Percentiles rank a stretch among this genome's conserved stretches.
Conservation (phyloP, 1,140 invertebrate genomes). For the Lepidurus apus region DNA sequence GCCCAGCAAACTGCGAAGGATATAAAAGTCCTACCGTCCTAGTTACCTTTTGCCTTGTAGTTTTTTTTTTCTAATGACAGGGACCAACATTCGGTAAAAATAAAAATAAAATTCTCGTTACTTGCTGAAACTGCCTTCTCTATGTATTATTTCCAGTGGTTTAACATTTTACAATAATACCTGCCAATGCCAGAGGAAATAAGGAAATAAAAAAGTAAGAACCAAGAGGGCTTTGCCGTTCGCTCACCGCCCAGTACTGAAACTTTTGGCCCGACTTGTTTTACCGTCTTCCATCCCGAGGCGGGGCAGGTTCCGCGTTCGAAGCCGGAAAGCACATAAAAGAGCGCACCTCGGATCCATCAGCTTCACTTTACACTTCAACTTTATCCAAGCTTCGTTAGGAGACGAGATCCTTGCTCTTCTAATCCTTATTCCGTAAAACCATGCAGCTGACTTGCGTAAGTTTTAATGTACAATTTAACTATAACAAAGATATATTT, state of each 20-base stretch:
- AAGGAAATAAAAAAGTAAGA: not conserved
- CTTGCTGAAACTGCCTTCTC: not conserved
- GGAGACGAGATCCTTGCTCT: not conserved
- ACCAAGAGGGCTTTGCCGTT: not conserved
- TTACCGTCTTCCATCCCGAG: constrained; percentile 7
- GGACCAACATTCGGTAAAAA: not conserved
- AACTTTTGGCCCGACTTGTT: not conserved
- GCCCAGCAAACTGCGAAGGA: not conserved
- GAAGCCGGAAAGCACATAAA: not conserved
- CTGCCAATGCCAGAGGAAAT: not conserved
- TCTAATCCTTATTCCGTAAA: not conserved
- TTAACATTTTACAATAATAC: not conserved
- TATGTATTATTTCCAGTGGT: not conserved
- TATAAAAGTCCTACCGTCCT: not conserved
- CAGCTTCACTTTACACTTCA: constrained; percentile 3
- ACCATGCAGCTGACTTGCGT: not conserved
- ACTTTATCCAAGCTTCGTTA: not conserved
- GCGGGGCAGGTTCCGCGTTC: not conserved
- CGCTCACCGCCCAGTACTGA: not conserved
- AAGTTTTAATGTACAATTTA: not conserved
- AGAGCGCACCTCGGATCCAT: not conserved
- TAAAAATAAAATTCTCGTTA: not conserved
- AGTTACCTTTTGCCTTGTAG: constrained; percentile 16
- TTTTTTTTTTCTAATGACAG: not conserved
- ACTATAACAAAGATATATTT: not conserved